Evolutionary conservation across 2,113 vertebrate genomes (phyloP), one percentile per base, ranked within the genome.

Genomic region (Kryptolebias marmoratus): DNA sequence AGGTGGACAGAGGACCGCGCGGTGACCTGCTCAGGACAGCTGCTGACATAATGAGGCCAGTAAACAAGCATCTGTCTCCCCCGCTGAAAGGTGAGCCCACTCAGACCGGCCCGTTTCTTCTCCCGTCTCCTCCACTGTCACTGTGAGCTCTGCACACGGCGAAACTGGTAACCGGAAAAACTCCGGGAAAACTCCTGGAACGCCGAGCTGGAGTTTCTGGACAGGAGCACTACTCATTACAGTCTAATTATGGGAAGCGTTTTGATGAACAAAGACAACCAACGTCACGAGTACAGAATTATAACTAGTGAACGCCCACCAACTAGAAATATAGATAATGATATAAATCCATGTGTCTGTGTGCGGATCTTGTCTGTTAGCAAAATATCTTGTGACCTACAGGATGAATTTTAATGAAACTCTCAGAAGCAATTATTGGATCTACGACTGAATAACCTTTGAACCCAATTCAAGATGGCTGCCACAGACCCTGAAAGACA

Each of bases 21-120:
- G 83, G 84, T 90, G 90, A 93, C 91, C 93, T 87, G 90, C 81
- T 81, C 75, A 76, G 89, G 92, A 92, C 89, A 88, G 84, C 84
- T 85, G 84, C 87, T 92, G 92, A 94, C 92, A 94, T 93, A 94
- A 93, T 93, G 90, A 94, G 93, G 93, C 87, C 93, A 90, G 90
- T 91, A 94, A 94, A 94, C 92, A 94, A 93, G 91, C 90, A 90
- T 91, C 88, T 92, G 84, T 92, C 88, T 89, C 88, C 86, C 79
- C 50, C 78, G 67, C 74, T 83, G 85, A 89, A 84, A 85, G 57
- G 82, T 49, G 42, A 64, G 64, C 71, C 74, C 84, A 68, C 89
- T 84, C 87, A 85, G 73, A 71, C 79, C 83, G 22, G 82, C 53
- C 32, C 79, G 54, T 64, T 82, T 68, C 77, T 71, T 57, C 65